phyloP scores from a whole-genome alignment of 2,797 vertebrate species.

The Scolopax bukidnonensis region DNA sequence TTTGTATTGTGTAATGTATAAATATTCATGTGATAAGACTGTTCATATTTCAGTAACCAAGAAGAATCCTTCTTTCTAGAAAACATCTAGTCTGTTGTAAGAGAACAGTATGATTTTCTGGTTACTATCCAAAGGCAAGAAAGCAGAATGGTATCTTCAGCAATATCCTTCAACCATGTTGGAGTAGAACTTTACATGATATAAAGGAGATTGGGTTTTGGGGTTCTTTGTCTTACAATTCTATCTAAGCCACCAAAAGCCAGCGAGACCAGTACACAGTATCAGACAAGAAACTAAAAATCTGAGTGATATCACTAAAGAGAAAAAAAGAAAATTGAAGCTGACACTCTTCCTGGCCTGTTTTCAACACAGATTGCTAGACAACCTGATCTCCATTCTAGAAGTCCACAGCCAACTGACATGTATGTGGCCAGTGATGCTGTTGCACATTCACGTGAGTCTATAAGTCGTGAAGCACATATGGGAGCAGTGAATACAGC shows the following conservation, averaged over 20 bases:
- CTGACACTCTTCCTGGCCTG: background rate
- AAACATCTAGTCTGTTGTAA: background rate
- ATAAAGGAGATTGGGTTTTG: background rate
- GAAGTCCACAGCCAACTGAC: background rate
- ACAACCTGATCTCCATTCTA: background rate
- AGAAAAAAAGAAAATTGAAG: background rate
- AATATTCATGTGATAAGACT: background rate
- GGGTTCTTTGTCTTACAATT: background rate
- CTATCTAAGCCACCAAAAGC: background rate
- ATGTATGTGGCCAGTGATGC: background rate
- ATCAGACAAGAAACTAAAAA: background rate
- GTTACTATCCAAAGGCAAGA: background rate
- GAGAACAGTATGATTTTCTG: background rate
- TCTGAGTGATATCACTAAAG: background rate
- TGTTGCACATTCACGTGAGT: accelerated
- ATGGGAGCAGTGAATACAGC: background rate
- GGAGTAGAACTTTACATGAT: background rate
- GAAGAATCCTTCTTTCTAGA: background rate
- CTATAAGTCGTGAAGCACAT: background rate
- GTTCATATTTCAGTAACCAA: background rate
- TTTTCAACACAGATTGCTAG: background rate
- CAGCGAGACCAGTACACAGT: background rate
- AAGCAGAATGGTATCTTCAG: background rate
- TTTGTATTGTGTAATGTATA: background rate
- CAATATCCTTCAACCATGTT: background rate